Base-by-base conservation (phyloP, 2,888 invertebrate genomes). In the Flexamia atlantica region DNA sequence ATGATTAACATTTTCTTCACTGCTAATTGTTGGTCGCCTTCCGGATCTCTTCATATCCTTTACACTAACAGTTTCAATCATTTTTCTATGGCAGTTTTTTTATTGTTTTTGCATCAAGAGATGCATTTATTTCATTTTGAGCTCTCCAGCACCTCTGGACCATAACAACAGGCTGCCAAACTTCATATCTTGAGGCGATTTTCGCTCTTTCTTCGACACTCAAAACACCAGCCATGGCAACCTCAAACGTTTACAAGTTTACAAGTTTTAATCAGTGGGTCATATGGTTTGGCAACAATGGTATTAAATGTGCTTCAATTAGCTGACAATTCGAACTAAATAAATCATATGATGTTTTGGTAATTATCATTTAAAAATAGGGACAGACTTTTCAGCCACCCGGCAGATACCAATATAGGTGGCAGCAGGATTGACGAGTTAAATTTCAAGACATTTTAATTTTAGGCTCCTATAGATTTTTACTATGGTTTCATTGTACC, bases 81-180 rank as follows among this genome's bases (percentile, higher is more conserved):
- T 20, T 42, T 76, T 46, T 14, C 12, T 46, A 40, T 46, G 30
- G 17, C 20, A 28, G 50, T 30, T 79, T n/a, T 79, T 79, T 50
- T 46, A 79, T 79, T 30, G 79, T 42, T n/a, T 17, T 79, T 12
- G 30, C 14, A 79, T 50, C 5, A 23, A 53, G 30, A 25, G 53
- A 23, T 12, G 46, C 53, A 46, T 79, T 79, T 50, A 9, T 79
- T 79, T 17, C 79, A 50, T 46, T 79, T 12, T 50, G n/a, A 5
- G 79, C 79, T 46, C 79, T 50, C 79, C 50, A 79, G 50, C 79
- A 79, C 28, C 79, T 46, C 46, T 79, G 50, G n/a, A 79, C 79
- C 25, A 50, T 10, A 46, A 79, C 30, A 79, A 25, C 17, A 79
- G 79, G 50, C 53, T 79, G 79, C 50, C 53, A 79, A 9, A 79